Evolutionary conservation across 2,888 invertebrate genomes (phyloP).

Genomic region (Allophyes oxyacanthae): DNA sequence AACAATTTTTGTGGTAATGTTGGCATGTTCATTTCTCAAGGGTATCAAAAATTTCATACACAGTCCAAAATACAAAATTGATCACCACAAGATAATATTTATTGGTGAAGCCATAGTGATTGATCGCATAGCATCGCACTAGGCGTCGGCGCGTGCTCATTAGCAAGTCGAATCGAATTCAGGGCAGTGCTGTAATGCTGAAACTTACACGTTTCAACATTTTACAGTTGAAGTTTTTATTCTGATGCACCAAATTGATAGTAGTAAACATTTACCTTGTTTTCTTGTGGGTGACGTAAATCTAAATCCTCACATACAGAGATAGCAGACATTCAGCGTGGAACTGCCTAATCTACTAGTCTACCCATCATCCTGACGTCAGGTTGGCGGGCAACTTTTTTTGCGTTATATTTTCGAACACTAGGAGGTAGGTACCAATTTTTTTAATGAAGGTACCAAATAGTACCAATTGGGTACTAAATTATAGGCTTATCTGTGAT

Average conservation of each 20-base stretch:
- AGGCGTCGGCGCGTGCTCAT: constrained; percentile 54
- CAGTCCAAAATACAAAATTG: constrained; percentile 4
- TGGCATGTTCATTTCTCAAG: too few species aligned
- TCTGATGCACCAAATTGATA: not conserved
- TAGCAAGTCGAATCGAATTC: constrained; percentile 57
- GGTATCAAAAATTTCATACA: not conserved
- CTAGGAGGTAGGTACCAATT: too few species aligned
- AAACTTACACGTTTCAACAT: constrained; percentile 28
- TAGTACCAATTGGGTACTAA: too few species aligned
- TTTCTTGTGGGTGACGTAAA: not conserved
- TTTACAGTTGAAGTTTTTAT: not conserved
- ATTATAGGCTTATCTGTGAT: too few species aligned
- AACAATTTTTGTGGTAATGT: too few species aligned
- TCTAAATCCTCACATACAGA: too few species aligned
- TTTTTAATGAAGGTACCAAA: too few species aligned
- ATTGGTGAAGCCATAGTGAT: constrained; percentile 53
- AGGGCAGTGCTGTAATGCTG: constrained; percentile 35
- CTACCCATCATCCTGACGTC: too few species aligned
- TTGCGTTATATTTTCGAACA: too few species aligned
- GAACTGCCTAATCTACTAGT: too few species aligned
- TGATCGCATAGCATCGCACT: constrained; percentile 45
- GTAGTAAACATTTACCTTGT: not conserved
- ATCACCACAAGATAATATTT: constrained; percentile 31
- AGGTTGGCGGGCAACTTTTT: too few species aligned
- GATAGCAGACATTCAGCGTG: too few species aligned